Evolutionary conservation across 2,113 vertebrate species (phyloP), one percentile per base, ranked within the genome.

Genomic region (Tamias sibiricus): DNA sequence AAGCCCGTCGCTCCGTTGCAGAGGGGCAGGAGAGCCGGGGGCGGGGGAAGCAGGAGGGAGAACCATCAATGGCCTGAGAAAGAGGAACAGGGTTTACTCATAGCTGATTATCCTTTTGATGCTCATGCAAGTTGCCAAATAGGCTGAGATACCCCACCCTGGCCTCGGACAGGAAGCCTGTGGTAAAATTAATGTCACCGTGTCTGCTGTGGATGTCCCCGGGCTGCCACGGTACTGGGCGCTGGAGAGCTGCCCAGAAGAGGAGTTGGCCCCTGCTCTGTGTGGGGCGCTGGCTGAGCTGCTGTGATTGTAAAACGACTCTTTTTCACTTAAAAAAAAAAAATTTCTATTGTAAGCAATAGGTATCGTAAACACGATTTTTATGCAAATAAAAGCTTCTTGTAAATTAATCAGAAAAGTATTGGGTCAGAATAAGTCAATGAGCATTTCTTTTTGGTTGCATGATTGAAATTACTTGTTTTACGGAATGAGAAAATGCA

Each of bases 361-460:
- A 37, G 14, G 5, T 26, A 42, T 22, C 1, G 28, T 9, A 57
- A 81, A 64, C 59, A 37, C 37, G 62, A 83, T 66, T 90, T 83
- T 91, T 66, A 88, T n/a, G 64, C 89, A 83, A 91, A 90, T 84
- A n/a, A 80, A 84, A 75, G 12, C 28, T 82, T 77, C 68, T 35
- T 62, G 13, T 76, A 93, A 87, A 93, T 90, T 44, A 74, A 91
- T 91, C 35, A 92, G 59, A 83, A 96, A 86, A 86, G 68, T 57
- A 90, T 0, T 90, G 59, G 81, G 91, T 95, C 40, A 72, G 49
- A 92, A 74, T 47, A 94, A 96, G 59, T n/a, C 72, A 90, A 54
- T 93, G 85, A 77, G 77, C 59, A 37, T 57, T 64, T 95, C 57
- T 62, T 95, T 97, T 74, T 85, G 44, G 90, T 77, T 92, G 95